A percentile compares a stretch with the other conserved stretches of the same genome.
phyloP scores from a whole-genome alignment of 2,797 vertebrate species.

The Phoxinus dragarum region DNA sequence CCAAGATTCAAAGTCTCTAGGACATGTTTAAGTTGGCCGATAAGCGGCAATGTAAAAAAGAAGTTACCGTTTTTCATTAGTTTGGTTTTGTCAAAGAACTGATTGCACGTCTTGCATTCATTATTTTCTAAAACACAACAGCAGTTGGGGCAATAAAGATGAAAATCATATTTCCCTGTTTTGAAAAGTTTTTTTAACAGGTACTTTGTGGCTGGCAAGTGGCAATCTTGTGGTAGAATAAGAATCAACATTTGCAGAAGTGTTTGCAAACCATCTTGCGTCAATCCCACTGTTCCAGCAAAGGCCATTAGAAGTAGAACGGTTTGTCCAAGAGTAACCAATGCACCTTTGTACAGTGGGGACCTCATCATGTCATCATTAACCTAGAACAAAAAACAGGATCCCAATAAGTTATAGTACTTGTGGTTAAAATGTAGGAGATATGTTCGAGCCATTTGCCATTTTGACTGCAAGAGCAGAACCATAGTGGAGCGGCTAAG shows the following conservation, averaged over 20 bases:
- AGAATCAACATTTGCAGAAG: neutral
- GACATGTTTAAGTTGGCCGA: too few species aligned
- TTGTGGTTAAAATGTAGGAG: too few species aligned
- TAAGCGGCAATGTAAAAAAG: too few species aligned
- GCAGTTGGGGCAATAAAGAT: neutral
- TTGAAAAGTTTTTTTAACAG: neutral
- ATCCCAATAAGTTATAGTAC: too few species aligned
- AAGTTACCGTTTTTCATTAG: too few species aligned
- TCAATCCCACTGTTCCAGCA: neutral
- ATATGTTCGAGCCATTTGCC: too few species aligned
- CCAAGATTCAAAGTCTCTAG: too few species aligned
- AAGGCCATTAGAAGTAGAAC: conserved; percentile 5
- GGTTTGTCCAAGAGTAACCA: neutral
- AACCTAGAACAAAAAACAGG: neutral
- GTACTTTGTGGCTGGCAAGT: neutral
- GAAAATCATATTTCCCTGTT: neutral
- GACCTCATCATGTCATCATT: conserved; percentile 14
- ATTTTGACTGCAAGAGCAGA: too few species aligned
- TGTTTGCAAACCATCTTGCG: neutral
- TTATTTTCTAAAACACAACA: neutral
- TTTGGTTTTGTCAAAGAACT: too few species aligned
- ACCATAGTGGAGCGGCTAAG: too few species aligned
- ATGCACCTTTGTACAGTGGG: neutral
- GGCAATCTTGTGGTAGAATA: neutral
- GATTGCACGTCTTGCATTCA: neutral